Base-by-base conservation (phyloP, 2,888 invertebrate genomes). In the Catocala nupta region DNA sequence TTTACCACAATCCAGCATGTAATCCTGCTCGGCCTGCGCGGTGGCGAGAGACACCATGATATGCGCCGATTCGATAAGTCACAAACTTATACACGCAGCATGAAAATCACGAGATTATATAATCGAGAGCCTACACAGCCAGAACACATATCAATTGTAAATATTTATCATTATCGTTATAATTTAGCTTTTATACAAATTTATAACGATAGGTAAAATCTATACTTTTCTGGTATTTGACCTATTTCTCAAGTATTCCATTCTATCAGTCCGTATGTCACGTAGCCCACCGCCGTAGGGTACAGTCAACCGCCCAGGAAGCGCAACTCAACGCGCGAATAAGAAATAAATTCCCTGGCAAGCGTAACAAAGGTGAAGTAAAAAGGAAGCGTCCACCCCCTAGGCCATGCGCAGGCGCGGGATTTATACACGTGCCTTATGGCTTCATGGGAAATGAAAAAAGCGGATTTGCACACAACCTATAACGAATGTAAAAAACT, bases 351-450 rank as follows among this genome's bases (percentile, higher is more conserved):
- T 91, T 90, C 88, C 82, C 82, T 88, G 90, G 90, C 92, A 90
- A 93, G 92, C 93, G 93, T 93, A 94, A 93, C 93, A 93, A 93
- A 93, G 92, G 90, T 91, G 88, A 92, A 90, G 90, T 90, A 89
- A 92, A 91, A 93, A 92, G 92, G 89, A 92, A 90, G 89, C 89
- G 85, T 82, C 81, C 77, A 77, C 70, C 88, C 92, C 86, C 77
- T 77, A 82, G 91, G 92, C 90, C 70, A 82, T 80, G 77, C 68
- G 79, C 81, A 65, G 69, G 67, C 73, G 71, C 77, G 81, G 86
- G 87, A 90, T 91, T 90, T 89, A 90, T 89, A 83, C 85, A 81
- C 83, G 86, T 87, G 87, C 86, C 84, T 87, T 89, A 88, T 86
- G 77, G 86, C 81, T 76, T 71, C 75, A 79, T 71, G 75, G 77